Conservation (phyloP, 2,888 invertebrate genomes). For the Bombylius discolor region DNA sequence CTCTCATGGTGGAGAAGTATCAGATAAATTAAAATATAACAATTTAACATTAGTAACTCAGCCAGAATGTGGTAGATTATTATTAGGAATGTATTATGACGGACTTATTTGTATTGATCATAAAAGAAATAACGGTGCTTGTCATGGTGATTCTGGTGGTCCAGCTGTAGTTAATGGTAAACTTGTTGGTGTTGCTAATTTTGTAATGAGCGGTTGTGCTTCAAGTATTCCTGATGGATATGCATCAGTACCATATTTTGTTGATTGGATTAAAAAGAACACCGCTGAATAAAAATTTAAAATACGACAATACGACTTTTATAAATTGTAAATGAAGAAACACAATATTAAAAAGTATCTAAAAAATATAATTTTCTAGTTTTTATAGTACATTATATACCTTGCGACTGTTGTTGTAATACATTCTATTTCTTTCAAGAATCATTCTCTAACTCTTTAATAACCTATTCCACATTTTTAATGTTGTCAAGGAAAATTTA, state of each 20-base stretch:
- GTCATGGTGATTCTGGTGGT: constrained; percentile 30
- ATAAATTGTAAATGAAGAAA: too few relatives aligned
- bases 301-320: too few relatives aligned
- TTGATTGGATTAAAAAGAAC: constrained; percentile 22
- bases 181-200: constrained; percentile 28
- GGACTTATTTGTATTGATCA: constrained; percentile 21
- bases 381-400: too few relatives aligned
- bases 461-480: too few relatives aligned
- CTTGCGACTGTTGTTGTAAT: too few relatives aligned
- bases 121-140: constrained; percentile 20
- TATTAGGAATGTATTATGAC: neutral
- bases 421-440: too few relatives aligned
- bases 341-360: too few relatives aligned
- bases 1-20: constrained; percentile 16
- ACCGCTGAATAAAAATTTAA: too few relatives aligned
- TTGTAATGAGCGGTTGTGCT: constrained; percentile 24
- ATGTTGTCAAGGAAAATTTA: too few relatives aligned
- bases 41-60: neutral
- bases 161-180: constrained; percentile 25
- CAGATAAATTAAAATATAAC: constrained; percentile 22
- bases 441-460: too few relatives aligned
- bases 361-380: too few relatives aligned
- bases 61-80: neutral
- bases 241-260: constrained; percentile 20
- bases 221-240: constrained; percentile 27